phyloP scores from a whole-genome alignment of 2,797 vertebrate species.

The Micrastur ruficollis region DNA sequence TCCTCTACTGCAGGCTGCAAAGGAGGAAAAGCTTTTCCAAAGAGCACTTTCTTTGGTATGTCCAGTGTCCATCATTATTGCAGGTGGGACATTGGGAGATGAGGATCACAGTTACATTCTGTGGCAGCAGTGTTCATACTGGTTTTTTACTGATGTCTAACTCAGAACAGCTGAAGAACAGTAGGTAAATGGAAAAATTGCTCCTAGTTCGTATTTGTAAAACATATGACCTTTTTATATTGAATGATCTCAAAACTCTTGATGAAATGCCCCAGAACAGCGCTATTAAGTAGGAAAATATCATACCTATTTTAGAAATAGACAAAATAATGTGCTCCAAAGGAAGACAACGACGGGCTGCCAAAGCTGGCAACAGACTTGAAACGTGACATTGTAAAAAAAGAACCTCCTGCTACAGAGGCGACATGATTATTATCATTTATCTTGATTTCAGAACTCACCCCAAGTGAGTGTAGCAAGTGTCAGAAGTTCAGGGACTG shows the following conservation, averaged over 20 bases:
- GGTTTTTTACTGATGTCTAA: background rate
- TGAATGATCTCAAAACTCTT: background rate
- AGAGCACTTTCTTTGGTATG: background rate
- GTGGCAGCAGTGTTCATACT: background rate
- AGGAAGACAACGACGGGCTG: background rate
- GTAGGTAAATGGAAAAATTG: background rate
- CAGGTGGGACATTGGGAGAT: background rate
- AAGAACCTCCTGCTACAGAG: background rate
- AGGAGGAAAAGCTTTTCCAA: background rate
- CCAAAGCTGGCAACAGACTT: background rate
- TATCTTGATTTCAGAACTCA: slow-evolving; percentile 63
- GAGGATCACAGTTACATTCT: background rate
- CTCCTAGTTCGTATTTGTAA: background rate
- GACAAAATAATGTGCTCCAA: background rate
- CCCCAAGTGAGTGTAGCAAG: slow-evolving; percentile 89
- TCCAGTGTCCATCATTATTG: background rate
- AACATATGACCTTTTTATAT: background rate
- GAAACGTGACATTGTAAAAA: background rate
- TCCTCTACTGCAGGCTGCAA: background rate
- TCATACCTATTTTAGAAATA: background rate
- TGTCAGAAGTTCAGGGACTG: slow-evolving; percentile 85
- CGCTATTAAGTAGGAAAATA: background rate
- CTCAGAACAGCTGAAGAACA: background rate
- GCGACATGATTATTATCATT: background rate
- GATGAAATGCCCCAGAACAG: background rate